phyloP scores from a whole-genome alignment of 2,797 vertebrate genomes.

The Lithobates pipiens region DNA sequence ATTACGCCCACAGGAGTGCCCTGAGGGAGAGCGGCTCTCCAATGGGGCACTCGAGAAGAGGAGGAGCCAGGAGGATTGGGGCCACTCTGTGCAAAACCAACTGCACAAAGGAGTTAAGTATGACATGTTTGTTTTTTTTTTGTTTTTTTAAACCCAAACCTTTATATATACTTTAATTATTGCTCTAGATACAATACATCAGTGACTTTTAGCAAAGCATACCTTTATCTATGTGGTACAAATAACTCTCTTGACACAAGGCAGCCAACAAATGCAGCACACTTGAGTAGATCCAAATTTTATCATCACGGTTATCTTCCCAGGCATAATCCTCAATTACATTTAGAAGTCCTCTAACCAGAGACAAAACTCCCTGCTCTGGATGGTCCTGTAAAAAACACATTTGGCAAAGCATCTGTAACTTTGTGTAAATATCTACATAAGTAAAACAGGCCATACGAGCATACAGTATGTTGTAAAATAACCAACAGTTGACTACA shows the following conservation, averaged over 20 bases:
- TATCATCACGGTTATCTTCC: constrained; percentile 93
- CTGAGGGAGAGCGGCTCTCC: too few species aligned
- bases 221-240: constrained; percentile 94
- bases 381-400: constrained; percentile 87
- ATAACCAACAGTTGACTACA: not conserved
- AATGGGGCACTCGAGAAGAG: too few species aligned
- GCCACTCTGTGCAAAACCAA: too few species aligned
- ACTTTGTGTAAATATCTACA: not conserved
- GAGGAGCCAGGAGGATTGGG: too few species aligned
- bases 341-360: constrained; percentile 92
- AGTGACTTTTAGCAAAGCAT: constrained; percentile 31
- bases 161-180: too few species aligned
- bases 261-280: constrained; percentile 91
- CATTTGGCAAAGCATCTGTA: not conserved
- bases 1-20: too few species aligned
- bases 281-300: constrained; percentile 88
- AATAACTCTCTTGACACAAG: constrained; percentile 91
- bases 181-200: not conserved
- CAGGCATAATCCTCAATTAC: constrained; percentile 97
- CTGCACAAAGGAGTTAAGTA: too few species aligned
- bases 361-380: constrained; percentile 92
- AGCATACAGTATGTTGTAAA: too few species aligned
- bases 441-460: too few species aligned
- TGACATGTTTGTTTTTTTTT: too few species aligned
- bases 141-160: too few species aligned